Evolutionary conservation across 1,140 invertebrate genomes (phyloP), one percentile per base, ranked within the genome.

Genomic region (Penaeus vannamei): DNA sequence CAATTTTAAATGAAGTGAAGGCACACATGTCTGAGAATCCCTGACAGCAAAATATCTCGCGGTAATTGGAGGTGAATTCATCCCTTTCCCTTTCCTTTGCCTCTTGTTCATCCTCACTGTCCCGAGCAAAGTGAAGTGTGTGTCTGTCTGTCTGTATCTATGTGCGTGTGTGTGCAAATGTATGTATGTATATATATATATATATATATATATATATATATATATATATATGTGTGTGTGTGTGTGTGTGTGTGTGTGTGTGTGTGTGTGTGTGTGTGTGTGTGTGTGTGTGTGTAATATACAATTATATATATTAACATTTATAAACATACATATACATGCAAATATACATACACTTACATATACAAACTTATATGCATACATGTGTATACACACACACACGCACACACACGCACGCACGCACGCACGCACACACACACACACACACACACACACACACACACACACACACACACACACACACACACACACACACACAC

Each of bases 271-370:
- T 81, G n/a, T 81, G 14, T 46, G 22, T 81, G 53, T 53, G 10
- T 81, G 53, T 53, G 22, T 81, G 26, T 36, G 53, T 81, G 53
- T 81, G 53, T 81, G n/a, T n/a, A n/a, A n/a, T n/a, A n/a, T n/a
- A n/a, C n/a, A n/a, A n/a, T 42, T 81, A 81, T 81, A 81, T 81
- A 81, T 81, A 81, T 81, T 42, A 42, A 81, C 53, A 81, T 81
- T 42, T 81, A 81, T 81, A 81, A 42, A 81, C n/a, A n/a, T n/a
- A 81, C 26, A 81, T 12, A 81, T 12, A 81, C 26, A 81, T 12
- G 46, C 26, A 81, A 2, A 81, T 12, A 81, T 12, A 81, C 26
- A 81, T 12, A 81, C 26, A 81, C 26, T 60, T 12, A 81, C 26
- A 81, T 12, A 81, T 46, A 81, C 53, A 81, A 4, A 81, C 53